These are phyloP conservation scores for Erpetoichthys calabaricus DNA, from an alignment of 2,797 vertebrate species.

Conservation along the genomic window DNA sequence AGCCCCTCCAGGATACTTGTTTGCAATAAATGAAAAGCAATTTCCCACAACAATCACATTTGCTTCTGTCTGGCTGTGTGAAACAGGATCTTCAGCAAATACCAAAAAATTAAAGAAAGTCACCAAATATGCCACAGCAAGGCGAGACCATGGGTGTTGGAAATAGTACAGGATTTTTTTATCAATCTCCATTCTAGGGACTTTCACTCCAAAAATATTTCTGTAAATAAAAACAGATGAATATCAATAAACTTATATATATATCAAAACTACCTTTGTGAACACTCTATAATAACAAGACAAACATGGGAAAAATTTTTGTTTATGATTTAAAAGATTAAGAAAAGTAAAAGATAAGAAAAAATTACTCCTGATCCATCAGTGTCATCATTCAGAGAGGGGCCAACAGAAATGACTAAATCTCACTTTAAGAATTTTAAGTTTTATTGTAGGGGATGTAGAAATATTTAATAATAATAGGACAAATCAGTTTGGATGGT, in stretches of 20 bases:
- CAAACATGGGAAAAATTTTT: no score
- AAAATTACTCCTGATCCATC: no score
- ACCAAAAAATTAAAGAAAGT: slow-evolving; percentile 96
- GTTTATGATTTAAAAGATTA: no score
- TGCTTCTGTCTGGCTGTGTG: slow-evolving; percentile 90
- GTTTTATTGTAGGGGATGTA: no score
- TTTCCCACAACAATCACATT: slow-evolving; percentile 92
- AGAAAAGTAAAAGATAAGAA: no score
- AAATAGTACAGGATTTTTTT: slow-evolving; percentile 91
- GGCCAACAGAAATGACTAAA: no score
- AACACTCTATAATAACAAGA: slow-evolving; percentile 25
- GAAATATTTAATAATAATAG: no score
- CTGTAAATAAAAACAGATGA: slow-evolving; percentile 37
- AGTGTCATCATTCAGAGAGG: no score
- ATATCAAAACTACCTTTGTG: slow-evolving; percentile 21
- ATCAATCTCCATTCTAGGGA: slow-evolving; percentile 77
- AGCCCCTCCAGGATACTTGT: slow-evolving; percentile 80
- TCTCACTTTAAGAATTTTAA: no score
- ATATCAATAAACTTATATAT: slow-evolving; percentile 9
- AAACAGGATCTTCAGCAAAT: slow-evolving; percentile 91
- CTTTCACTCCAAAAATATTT: slow-evolving; percentile 31
- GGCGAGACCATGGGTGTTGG: slow-evolving; percentile 92
- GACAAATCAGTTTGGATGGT: no score
- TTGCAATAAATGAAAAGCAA: slow-evolving; percentile 93
- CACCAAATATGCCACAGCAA: slow-evolving; percentile 90